Percentiles rank a stretch among this genome's conserved stretches.
Conservation (phyloP, 2,113 vertebrate genomes). For the Heloderma charlesbogerti region DNA sequence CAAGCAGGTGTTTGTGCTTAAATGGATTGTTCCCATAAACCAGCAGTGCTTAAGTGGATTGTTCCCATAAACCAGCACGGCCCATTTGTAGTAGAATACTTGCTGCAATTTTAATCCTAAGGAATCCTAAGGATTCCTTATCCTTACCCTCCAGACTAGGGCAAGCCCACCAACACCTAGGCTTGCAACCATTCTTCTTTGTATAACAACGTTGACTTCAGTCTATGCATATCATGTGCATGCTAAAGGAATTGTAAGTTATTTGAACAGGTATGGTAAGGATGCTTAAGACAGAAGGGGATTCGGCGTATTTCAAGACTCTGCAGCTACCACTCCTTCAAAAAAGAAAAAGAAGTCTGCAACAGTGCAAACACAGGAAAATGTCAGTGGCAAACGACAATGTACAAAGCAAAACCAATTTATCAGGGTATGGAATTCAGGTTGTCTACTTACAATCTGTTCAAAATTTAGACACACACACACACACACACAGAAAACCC, state of each 20-base stretch:
- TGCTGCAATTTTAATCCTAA: background rate
- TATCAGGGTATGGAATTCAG: constrained; percentile 38
- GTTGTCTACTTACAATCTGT: constrained; percentile 30
- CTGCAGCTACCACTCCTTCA: constrained; percentile 48
- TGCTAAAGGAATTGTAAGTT: constrained; percentile 17
- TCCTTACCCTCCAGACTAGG: background rate
- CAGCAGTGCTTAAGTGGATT: background rate
- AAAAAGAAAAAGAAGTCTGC: background rate
- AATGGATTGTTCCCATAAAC: background rate
- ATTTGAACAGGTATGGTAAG: constrained; percentile 26
- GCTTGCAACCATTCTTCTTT: constrained; percentile 13
- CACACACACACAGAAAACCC: constrained; percentile 39
- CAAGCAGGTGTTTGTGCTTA: background rate
- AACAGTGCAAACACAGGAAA: constrained; percentile 53
- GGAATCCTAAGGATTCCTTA: background rate
- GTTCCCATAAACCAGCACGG: background rate
- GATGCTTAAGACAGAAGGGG: background rate
- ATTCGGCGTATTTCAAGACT: constrained; percentile 16
- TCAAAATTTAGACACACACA: constrained; percentile 32
- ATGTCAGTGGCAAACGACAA: constrained; percentile 46
- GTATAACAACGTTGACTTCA: constrained; percentile 4
- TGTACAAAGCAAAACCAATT: constrained; percentile 57
- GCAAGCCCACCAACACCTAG: background rate
- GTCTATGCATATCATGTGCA: background rate
- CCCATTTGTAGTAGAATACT: background rate